Conservation (phyloP, 2,888 invertebrate genomes). For the Branchipolynoe longqiensis region DNA sequence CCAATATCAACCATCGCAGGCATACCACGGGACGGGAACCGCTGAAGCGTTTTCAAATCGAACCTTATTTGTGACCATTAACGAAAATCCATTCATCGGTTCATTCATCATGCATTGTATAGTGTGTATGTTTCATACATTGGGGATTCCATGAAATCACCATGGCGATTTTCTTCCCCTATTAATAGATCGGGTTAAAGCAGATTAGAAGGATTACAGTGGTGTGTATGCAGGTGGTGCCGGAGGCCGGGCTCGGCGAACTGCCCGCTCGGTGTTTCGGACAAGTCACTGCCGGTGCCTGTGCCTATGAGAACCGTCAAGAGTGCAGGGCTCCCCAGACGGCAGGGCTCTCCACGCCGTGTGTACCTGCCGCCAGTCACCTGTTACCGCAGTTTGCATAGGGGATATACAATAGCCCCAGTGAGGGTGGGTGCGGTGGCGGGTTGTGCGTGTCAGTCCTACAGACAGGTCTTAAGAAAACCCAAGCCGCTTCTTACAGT, state of each 20-base stretch:
- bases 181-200: not conserved
- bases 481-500: too few species aligned
- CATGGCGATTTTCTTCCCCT: too few species aligned
- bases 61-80: too few species aligned
- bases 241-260: not conserved
- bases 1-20: not conserved
- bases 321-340: constrained; percentile 27
- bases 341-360: constrained; percentile 29
- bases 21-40: too few species aligned
- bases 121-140: too few species aligned
- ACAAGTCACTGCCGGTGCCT: constrained; percentile 2
- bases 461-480: not conserved
- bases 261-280: not conserved
- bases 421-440: not conserved
- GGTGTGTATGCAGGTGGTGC: not conserved
- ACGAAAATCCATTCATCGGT: too few species aligned
- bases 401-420: constrained; percentile 21
- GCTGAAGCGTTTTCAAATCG: too few species aligned
- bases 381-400: constrained; percentile 38
- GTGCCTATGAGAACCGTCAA: not conserved
- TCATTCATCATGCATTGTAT: too few species aligned
- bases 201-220: not conserved
- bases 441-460: constrained; percentile 17
- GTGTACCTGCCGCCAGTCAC: constrained; percentile 37
- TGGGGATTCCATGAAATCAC: not conserved